Evolutionary conservation across 2,888 invertebrate species (phyloP), one percentile per base, ranked within the genome.

Genomic region (Panzeria rudis): DNA sequence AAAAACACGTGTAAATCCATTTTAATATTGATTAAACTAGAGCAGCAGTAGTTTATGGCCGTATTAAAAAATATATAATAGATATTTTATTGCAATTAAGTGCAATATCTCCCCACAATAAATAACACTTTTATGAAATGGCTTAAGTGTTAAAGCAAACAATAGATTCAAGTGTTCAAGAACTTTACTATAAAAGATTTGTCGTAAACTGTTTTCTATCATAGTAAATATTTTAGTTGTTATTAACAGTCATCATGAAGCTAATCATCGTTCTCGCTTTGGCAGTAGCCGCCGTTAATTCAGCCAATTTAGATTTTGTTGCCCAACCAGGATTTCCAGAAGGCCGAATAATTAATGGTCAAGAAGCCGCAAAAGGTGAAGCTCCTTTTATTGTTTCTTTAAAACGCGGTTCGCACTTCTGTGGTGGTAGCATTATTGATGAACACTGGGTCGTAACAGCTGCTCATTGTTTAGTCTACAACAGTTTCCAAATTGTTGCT

Each of bases 381-480:
- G 93, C 92, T 9, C 93, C 94, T 0, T 93, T 90, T 83, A 93
- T 93, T 54, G 92, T 93, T 1, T 93, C 93, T 1, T 52, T 92
- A 61, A 89, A 89, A 83, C 59, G 29, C 0, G 13, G 61, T 0
- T 73, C 87, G 0, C 91, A 91, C 32, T 92, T 89, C 23, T 94
- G 94, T 79, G 93, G 91, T 54, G 94, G 93, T 5, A 90, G 92
- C 13, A 87, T 93, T 76, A 83, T 94, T 71, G 83, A 59, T 20
- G 59, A 86, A 0, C 29, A 85, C 0, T 88, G 87, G 88, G 78
- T 93, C 0, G 20, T 94, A 5, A 94, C 93, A 1, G 92, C 92
- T 54, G 92, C 88, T 23, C 92, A 92, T 47, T 92, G 92, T 52
- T n/a, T 91, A 73, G 61, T 77, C 13, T 81, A 86, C 15, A 0